A percentile compares a stretch with the other conserved stretches of the same genome.
Evolutionary conservation across 2,113 vertebrate species (phyloP).

Genomic region (Prochilodus magdalenae): DNA sequence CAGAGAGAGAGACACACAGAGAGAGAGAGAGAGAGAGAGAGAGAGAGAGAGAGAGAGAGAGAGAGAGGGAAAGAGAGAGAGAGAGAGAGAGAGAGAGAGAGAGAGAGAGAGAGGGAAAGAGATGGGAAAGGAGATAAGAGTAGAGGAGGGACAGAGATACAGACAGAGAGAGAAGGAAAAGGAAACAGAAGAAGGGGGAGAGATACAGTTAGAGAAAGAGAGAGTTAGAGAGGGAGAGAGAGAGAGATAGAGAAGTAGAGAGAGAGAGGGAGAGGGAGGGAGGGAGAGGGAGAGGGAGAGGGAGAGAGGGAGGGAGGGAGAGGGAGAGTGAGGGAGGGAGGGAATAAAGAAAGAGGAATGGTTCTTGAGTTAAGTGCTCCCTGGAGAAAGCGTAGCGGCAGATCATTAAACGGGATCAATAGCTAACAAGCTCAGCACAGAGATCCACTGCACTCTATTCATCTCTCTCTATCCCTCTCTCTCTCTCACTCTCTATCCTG

Average conservation of each 20-base stretch:
- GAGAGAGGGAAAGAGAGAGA: too few species aligned
- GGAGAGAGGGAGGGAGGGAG: not conserved
- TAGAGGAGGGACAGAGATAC: not conserved
- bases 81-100: too few species aligned
- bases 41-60: not conserved
- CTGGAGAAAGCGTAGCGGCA: constrained; percentile 68
- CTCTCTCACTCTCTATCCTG: not conserved
- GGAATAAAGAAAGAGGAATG: constrained; percentile 3
- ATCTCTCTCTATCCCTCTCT: constrained; percentile 18
- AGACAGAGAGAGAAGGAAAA: not conserved
- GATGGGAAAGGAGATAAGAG: constrained; percentile 7
- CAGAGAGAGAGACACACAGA: too few species aligned
- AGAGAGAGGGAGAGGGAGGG: not conserved
- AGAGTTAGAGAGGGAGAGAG: not conserved
- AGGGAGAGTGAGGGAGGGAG: constrained; percentile 12
- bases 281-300: not conserved
- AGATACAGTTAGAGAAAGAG: not conserved
- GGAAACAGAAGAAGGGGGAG: not conserved
- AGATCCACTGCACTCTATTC: constrained; percentile 4
- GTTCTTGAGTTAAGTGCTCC: constrained; percentile 70
- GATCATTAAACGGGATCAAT: constrained; percentile 80
- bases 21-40: too few species aligned
- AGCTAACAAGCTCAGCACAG: constrained; percentile 69
- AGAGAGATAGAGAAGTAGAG: not conserved
- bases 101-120: not conserved